Conservation (phyloP, 2,888 invertebrate species). For the Liposcelis brunnea region DNA sequence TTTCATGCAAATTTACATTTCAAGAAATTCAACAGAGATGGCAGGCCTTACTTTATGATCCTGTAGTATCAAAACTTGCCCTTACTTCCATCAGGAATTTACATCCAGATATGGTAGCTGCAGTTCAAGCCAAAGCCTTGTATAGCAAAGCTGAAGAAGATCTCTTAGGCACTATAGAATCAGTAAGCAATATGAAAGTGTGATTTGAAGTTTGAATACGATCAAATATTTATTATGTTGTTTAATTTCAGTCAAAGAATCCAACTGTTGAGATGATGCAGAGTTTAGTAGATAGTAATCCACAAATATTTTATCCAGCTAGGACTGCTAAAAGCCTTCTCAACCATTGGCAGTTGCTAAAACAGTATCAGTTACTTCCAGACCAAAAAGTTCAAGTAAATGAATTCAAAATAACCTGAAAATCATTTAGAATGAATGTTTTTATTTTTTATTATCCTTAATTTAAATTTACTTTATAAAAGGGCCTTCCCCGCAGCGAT, state of each 20-base stretch:
- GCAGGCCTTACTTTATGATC: slow-evolving; percentile 90
- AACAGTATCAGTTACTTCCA: slow-evolving; percentile 76
- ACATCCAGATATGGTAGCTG: slow-evolving; percentile 75
- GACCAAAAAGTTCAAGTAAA: slow-evolving; percentile 54
- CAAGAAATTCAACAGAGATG: slow-evolving; percentile 90
- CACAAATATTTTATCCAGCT: slow-evolving; percentile 70
- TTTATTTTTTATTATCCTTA: no score
- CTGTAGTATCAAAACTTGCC: slow-evolving; percentile 80
- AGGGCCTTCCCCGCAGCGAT: slow-evolving; percentile 16
- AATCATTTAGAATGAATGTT: no score
- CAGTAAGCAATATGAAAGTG: slow-evolving; percentile 33
- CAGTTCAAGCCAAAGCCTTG: slow-evolving; percentile 73
- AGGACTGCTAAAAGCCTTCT: slow-evolving; percentile 72
- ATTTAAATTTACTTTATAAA: no score
- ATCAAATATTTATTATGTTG: no score
- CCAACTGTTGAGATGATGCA: slow-evolving; percentile 67
- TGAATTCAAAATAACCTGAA: no score
- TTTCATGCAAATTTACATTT: slow-evolving; percentile 86
- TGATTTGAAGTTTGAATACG: background rate
- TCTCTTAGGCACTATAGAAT: slow-evolving; percentile 59
- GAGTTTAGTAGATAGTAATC: slow-evolving; percentile 64
- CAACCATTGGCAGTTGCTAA: slow-evolving; percentile 83
- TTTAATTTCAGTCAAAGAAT: slow-evolving; percentile 40
- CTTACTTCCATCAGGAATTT: slow-evolving; percentile 85
- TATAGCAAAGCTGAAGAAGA: slow-evolving; percentile 84